phyloP scores from a whole-genome alignment of 2,113 vertebrate species.

The Corynorhinus townsendii region DNA sequence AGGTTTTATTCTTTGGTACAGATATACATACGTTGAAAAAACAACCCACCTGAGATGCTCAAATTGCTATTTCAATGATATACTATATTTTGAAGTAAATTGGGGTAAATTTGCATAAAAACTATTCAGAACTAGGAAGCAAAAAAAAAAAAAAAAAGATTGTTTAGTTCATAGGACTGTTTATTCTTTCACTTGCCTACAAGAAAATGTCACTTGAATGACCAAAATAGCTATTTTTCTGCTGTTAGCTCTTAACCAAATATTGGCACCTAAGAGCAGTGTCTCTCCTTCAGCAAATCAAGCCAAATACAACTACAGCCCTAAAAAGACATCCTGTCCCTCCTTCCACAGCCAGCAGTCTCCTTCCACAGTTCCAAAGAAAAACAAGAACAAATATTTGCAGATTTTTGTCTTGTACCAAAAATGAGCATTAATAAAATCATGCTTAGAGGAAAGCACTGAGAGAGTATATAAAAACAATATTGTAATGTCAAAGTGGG shows the following conservation, averaged over 20 bases:
- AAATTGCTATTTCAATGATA: not conserved
- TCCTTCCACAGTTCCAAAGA: slow-evolving; percentile 68
- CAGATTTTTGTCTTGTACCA: slow-evolving; percentile 63
- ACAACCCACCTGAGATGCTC: not conserved
- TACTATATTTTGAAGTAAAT: not conserved
- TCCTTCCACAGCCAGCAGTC: slow-evolving; percentile 65
- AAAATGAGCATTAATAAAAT: slow-evolving; percentile 69
- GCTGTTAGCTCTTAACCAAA: slow-evolving; percentile 62
- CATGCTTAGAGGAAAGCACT: slow-evolving; percentile 37
- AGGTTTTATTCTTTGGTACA: not conserved
- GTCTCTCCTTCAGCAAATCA: slow-evolving; percentile 48
- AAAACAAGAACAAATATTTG: slow-evolving; percentile 69
- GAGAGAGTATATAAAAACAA: slow-evolving; percentile 44
- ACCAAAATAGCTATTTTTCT: slow-evolving; percentile 59
- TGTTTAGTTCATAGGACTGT: not conserved
- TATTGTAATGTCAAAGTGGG: slow-evolving; percentile 62
- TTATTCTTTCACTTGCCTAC: slow-evolving; percentile 19
- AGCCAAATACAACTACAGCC: slow-evolving; percentile 66
- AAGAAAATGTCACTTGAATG: slow-evolving; percentile 46
- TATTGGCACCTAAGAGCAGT: slow-evolving; percentile 62
- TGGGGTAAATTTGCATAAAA: not conserved
- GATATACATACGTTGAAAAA: not conserved
- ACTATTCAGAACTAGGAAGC: not conserved
- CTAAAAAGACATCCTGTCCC: slow-evolving; percentile 68
- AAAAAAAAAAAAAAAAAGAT: not conserved